Evolutionary conservation across 2,113 vertebrate genomes (phyloP), one percentile per base, ranked within the genome.

Genomic region (Gorsachius goisagi): DNA sequence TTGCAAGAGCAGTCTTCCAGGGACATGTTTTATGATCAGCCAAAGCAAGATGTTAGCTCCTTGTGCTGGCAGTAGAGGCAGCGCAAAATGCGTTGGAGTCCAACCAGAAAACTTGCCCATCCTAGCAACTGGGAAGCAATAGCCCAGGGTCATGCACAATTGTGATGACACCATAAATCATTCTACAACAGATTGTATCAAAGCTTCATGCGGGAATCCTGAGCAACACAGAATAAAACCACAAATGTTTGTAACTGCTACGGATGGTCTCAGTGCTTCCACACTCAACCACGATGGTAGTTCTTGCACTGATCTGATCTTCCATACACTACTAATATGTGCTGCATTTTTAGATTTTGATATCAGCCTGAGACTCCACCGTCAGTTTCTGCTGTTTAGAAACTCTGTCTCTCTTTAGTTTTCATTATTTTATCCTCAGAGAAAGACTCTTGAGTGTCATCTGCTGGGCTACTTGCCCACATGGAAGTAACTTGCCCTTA

Each of bases 1-100:
- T 96, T 97, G 94, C 58, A 86, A 92, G 72, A 95, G 85, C 89
- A 96, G 47, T 96, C 95, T 98, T 97, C 87, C 81, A 97, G 92
- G 71, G 89, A 92, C 63, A 18, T 9, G 13, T 68, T 86, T 52
- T 66, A 39, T 49, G 49, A 63, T 75, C 52, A 50, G 12, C 35
- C 37, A 90, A 76, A 83, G 67, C 32, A 83, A 86, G 56, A 44
- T 47, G 9, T 35, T 44, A 60, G 39, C 9, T 90, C 33, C 24
- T 15, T 58, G 53, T 76, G 63, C 84, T 76, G 44, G 9, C n/a
- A 44, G 67, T 74, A 71, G 60, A 50, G n/a, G 53, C 16, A 79
- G 16, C 18, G 16, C 47, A 67, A 84, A 78, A 32, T 55, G 30
- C 12, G 4, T 35, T 91, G 26, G 35, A 86, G 39, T 45, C 30